Evolutionary conservation across 64 coral and sea anemone species (phyloP), one percentile per base, ranked within the genome.

Genomic region (Anthopleura sola): DNA sequence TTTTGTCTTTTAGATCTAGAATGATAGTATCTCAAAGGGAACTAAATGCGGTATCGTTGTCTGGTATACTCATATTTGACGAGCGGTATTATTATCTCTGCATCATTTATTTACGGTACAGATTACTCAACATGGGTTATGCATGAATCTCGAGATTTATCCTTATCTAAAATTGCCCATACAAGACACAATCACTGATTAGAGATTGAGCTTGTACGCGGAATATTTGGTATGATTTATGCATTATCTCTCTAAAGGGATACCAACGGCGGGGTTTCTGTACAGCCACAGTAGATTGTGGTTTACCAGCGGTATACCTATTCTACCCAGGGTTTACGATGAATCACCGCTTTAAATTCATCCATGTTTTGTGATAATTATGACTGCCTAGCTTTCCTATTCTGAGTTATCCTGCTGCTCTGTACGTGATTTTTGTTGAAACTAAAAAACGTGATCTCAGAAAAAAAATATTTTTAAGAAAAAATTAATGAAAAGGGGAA

Each of bases 311-410:
- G 66, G 66, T 34, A 15, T 0, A n/a, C n/a, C 11, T 28, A 1
- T 62, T 20, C 23, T 26, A 23, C 28, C 66, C 66, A 15, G 66
- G 66, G 66, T 71, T 32, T 32, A 71, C 66, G 66, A 71, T 71
- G 66, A 71, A 32, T 71, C 66, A 71, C 16, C 31, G 29, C 66
- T 71, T 53, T 71, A 71, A 34, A 71, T 71, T 71, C 66, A 71
- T 1, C 1, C 58, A 62, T 21, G 2, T 20, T n/a, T 62, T 9
- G 24, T 62, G 24, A 21, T 62, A 2, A 23, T 62, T 8, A 44
- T 44, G 9, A 44, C 40, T 44, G 9, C 4, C 40, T 3, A 8
- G 40, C 4, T 24, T 26, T 62, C 24, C 5, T 62, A n/a, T 6
- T 62, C 0, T 62, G 24, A 21, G n/a, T n/a, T n/a, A n/a, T n/a